These are phyloP conservation scores for Cardiocondyla obscurior DNA, from an alignment of 1,140 invertebrate species.

Conservation along the genomic window DNA sequence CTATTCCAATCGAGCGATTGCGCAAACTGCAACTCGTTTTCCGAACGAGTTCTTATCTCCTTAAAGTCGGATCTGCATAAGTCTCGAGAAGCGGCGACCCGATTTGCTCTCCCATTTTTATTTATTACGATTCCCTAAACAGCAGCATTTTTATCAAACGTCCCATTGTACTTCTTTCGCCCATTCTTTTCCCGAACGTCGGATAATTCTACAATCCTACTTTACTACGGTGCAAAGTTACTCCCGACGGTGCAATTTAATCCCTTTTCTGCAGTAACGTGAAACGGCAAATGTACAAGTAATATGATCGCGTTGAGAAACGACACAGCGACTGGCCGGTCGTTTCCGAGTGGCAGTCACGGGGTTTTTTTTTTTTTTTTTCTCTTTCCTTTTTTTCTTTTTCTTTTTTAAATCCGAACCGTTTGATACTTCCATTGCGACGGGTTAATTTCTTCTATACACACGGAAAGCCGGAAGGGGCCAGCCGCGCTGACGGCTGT, in stretches of 20 bases:
- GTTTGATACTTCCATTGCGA: not conserved
- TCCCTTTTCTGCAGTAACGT: slow-evolving; percentile 11
- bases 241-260: slow-evolving; percentile 28
- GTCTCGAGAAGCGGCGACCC: not conserved
- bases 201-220: slow-evolving; percentile 7
- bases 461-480: slow-evolving; percentile 20
- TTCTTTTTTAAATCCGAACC: not conserved
- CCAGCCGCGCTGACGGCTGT: not conserved
- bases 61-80: not conserved
- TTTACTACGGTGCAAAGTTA: slow-evolving; percentile 18
- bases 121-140: not conserved
- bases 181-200: not conserved
- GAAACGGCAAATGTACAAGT: slow-evolving; percentile 40
- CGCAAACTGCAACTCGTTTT: not conserved
- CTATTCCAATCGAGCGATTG: not conserved
- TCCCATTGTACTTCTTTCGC: not conserved
- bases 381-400: no score
- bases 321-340: not conserved
- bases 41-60: not conserved
- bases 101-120: not conserved
- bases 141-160: not conserved
- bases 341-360: not conserved
- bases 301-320: slow-evolving; percentile 42
- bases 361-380: no score
- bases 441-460: slow-evolving; percentile 18